These are phyloP conservation scores for Artibeus jamaicensis DNA, from an alignment of 2,797 vertebrate genomes.

Conservation along the genomic window DNA sequence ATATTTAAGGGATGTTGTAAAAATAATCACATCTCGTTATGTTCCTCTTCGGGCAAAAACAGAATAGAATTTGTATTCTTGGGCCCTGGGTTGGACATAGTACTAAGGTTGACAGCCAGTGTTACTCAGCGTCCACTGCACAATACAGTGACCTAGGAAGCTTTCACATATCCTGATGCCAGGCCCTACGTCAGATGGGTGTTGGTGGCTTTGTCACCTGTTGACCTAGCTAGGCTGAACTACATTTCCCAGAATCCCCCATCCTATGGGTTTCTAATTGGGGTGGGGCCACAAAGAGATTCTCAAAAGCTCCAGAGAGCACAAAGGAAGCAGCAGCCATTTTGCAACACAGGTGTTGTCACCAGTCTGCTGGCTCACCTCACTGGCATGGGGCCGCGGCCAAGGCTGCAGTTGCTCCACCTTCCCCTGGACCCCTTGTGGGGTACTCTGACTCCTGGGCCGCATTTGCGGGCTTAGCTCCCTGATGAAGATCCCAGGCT, in stretches of 20 bases:
- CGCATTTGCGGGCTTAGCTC: background rate
- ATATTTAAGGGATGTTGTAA: background rate
- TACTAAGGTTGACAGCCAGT: background rate
- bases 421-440: background rate
- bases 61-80: background rate
- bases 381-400: background rate
- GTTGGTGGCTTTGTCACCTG: background rate
- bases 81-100: background rate
- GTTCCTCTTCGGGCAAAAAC: background rate
- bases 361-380: background rate
- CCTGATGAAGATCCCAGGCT: background rate
- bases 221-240: background rate
- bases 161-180: background rate
- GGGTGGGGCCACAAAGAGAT: background rate
- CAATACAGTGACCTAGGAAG: background rate
- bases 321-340: background rate
- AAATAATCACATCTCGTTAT: background rate
- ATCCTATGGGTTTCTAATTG: background rate
- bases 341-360: background rate
- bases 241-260: background rate
- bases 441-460: background rate
- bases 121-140: background rate
- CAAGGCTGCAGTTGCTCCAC: background rate
- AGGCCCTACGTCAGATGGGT: background rate
- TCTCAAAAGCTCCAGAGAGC: background rate